Conservation (phyloP, 2,113 vertebrate genomes). For the Semnornis frantzii region DNA sequence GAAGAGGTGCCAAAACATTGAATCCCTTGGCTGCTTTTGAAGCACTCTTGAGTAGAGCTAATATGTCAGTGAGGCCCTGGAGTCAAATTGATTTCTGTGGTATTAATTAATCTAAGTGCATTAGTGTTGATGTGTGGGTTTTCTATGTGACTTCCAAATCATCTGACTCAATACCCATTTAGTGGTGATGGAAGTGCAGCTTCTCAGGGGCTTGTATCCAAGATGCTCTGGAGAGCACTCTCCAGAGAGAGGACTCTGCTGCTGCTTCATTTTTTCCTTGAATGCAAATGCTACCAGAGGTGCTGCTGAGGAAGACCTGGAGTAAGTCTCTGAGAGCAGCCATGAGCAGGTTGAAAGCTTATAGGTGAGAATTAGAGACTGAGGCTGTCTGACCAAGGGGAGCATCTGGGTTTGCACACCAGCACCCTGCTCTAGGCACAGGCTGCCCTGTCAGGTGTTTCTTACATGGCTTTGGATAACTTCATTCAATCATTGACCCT, state of each 20-base stretch:
- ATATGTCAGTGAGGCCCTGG: background rate
- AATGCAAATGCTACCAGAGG: too few species aligned
- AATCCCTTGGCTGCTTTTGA: constrained; percentile 7
- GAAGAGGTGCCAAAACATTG: background rate
- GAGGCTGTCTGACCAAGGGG: background rate
- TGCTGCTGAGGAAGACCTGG: background rate
- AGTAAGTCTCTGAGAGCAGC: background rate
- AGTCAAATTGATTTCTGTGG: background rate
- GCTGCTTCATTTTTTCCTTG: background rate
- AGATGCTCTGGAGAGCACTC: background rate
- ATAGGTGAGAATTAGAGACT: background rate
- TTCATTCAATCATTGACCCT: background rate
- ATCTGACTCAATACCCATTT: background rate
- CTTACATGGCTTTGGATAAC: background rate
- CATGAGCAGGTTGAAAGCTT: background rate
- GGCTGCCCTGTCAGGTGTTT: background rate
- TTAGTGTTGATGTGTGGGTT: background rate
- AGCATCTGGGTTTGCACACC: too few species aligned
- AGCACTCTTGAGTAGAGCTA: background rate
- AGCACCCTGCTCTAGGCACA: too few species aligned
- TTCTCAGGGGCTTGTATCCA: background rate
- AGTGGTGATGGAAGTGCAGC: background rate
- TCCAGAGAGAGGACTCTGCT: background rate
- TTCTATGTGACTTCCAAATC: background rate
- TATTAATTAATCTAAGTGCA: constrained; percentile 45